Evolutionary conservation across 2,888 invertebrate species (phyloP).

Genomic region (Digitonthophagus gazella): DNA sequence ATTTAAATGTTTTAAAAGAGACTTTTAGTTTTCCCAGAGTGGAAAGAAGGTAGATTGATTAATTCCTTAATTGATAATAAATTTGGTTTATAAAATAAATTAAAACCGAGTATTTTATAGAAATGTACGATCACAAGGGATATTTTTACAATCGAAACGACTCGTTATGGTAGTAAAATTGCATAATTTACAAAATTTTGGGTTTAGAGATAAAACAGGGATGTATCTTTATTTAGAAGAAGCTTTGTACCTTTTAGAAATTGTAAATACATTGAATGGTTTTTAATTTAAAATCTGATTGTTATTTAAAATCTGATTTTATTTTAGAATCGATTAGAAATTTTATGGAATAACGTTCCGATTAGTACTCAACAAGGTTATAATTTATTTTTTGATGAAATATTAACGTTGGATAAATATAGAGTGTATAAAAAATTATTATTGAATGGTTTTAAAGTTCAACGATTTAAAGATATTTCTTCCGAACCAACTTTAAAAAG

Average conservation of each 20-base stretch:
- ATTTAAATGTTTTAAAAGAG: slow-evolving; percentile 33
- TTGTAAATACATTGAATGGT: slow-evolving; percentile 52
- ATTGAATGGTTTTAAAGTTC: slow-evolving; percentile 39
- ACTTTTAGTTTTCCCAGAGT: slow-evolving; percentile 38
- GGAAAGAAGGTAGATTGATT: slow-evolving; percentile 40
- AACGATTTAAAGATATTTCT: not conserved
- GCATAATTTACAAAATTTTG: slow-evolving; percentile 40
- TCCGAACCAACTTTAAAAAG: slow-evolving; percentile 12
- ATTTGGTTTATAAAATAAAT: slow-evolving; percentile 5
- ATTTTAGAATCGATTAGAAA: slow-evolving; percentile 60
- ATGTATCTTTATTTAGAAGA: slow-evolving; percentile 61
- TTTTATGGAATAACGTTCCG: slow-evolving; percentile 57
- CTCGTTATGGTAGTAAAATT: slow-evolving; percentile 34
- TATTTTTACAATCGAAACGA: slow-evolving; percentile 39
- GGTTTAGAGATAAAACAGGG: slow-evolving; percentile 43
- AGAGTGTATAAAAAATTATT: slow-evolving; percentile 41
- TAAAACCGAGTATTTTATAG: slow-evolving; percentile 36
- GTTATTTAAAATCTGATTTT: slow-evolving; percentile 36
- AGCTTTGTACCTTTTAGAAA: slow-evolving; percentile 64
- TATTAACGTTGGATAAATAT: slow-evolving; percentile 37
- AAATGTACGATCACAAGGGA: slow-evolving; percentile 40
- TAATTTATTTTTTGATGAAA: slow-evolving; percentile 50
- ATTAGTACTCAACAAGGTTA: slow-evolving; percentile 68
- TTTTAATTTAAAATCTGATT: not conserved
- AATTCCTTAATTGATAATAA: slow-evolving; percentile 16